Evolutionary conservation across 1,140 invertebrate species (phyloP), one percentile per base, ranked within the genome.

Genomic region (Diachasmimorpha longicaudata): DNA sequence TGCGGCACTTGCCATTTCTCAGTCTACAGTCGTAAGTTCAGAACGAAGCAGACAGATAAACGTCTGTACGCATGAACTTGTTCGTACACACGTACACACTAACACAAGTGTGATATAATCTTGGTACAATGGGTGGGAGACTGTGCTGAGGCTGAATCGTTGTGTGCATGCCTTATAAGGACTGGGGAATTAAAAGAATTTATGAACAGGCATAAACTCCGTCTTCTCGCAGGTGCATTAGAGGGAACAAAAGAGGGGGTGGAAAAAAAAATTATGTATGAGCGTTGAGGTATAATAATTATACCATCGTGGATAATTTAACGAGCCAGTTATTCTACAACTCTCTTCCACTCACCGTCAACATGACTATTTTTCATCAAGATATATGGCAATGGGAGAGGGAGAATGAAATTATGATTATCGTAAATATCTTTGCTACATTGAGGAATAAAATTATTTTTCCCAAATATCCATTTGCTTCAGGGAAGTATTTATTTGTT

Each of bases 161-260:
- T 63, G 58, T 63, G 39, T 71, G 42, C 25, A 52, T 52, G 48
- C 14, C 23, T 23, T 63, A 63, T 39, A 72, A 37, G 52, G 55
- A 63, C 48, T 55, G 10, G 52, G 31, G 71, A 55, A 72, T 63
- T 72, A 72, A 72, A 63, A 72, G 48, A 72, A 72, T 63, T 72
- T 72, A 72, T 55, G 52, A 72, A 55, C 52, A 63, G 48, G 48
- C 36, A 72, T 72, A 63, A 63, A 63, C 31, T 39, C 55, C 21
- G 52, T 23, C 1, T 25, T 39, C 70, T 63, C 23, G 46, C 70
- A 55, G 19, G 25, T 36, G 55, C 31, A 39, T 21, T 16, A 72
- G 11, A 55, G 19, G 68, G 25, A 55, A 23, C 2, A 36, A 71
- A 63, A 63, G 6, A 63, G 58, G 23, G 58, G 58, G 9, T 23